phyloP scores from a whole-genome alignment of 2,113 vertebrate genomes.

The Bucco capensis region DNA sequence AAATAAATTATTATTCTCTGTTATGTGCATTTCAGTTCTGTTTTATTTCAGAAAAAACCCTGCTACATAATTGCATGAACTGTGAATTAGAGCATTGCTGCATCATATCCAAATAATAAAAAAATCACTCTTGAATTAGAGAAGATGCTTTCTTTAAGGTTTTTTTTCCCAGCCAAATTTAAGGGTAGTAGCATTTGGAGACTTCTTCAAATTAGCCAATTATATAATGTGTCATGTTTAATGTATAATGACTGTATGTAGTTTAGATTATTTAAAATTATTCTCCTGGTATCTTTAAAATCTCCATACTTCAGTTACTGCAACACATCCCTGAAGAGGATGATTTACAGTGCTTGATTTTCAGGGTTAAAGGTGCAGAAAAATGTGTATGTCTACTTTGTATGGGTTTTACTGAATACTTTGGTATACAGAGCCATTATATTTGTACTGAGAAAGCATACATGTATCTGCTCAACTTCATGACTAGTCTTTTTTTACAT shows the following conservation, averaged over 20 bases:
- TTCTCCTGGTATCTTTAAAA: background rate
- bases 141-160: background rate
- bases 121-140: slow-evolving; percentile 4
- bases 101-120: background rate
- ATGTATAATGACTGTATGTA: background rate
- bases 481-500: background rate
- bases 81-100: background rate
- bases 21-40: background rate
- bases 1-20: slow-evolving; percentile 3
- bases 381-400: background rate
- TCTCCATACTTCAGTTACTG: background rate
- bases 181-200: background rate
- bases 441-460: background rate
- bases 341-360: background rate
- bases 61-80: background rate
- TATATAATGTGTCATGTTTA: background rate
- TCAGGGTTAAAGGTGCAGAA: background rate
- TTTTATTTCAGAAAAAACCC: background rate
- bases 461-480: background rate
- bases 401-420: background rate
- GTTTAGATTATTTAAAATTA: background rate
- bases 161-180: background rate
- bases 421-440: background rate
- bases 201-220: background rate
- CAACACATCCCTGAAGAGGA: background rate